Evolutionary conservation across 1,140 invertebrate genomes (phyloP).

Genomic region (Brachionus asplanchnoidis): DNA sequence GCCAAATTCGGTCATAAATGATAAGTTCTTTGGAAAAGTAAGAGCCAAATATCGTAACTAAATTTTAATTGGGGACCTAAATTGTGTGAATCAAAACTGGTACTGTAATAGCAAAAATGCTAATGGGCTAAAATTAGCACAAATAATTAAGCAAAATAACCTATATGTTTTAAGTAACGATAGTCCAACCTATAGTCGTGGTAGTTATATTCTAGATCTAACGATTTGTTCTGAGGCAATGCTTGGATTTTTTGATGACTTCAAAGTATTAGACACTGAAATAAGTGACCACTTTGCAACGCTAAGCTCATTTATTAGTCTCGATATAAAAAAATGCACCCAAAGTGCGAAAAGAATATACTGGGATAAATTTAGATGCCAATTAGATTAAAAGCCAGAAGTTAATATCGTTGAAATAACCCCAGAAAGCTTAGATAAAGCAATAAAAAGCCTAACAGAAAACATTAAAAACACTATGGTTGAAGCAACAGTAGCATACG

Average conservation of each 20-base stretch:
- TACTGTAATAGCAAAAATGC: conserved; percentile 8
- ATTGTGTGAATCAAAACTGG: conserved; percentile 3
- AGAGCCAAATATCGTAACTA: not conserved
- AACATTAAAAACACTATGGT: not conserved
- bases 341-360: conserved; percentile 17
- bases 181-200: not conserved
- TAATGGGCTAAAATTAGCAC: not conserved
- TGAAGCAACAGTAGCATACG: not conserved
- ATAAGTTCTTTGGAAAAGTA: not conserved
- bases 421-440: not conserved
- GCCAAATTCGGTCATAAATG: conserved; percentile 4
- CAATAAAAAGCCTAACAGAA: not conserved
- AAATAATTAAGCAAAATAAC: conserved; percentile 7
- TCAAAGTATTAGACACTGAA: not conserved
- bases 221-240: not conserved
- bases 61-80: not conserved
- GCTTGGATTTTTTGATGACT: not conserved
- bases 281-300: not conserved
- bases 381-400: not conserved
- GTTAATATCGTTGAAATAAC: not conserved
- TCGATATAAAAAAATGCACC: not conserved
- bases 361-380: conserved; percentile 16
- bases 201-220: not conserved
- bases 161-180: conserved; percentile 15
- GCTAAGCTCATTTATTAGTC: not conserved